Evolutionary conservation across 2,797 vertebrate species (phyloP), one percentile per base, ranked within the genome.

Genomic region (Premnoplex brunnescens): DNA sequence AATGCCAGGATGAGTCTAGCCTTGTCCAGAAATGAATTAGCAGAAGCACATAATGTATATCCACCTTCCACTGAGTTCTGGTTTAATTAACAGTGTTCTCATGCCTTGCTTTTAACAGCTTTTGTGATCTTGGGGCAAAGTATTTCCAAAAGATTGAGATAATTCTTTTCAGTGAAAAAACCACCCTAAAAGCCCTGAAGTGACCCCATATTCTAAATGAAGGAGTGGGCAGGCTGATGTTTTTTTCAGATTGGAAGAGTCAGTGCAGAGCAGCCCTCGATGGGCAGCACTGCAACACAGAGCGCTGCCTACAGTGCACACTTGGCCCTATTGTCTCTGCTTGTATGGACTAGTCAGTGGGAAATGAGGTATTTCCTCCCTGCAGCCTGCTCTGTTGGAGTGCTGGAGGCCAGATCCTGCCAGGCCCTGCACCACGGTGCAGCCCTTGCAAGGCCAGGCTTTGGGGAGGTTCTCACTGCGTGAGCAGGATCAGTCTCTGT

Each of bases 341-440:
- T 73, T 96, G 96, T 93, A 92, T 71, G 93, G 96, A 86, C 96
- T 94, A 73, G 96, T 93, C 78, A 62, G 94, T 91, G 97, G 97
- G 97, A 97, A 97, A 97, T 96, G 97, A 97, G 96, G 96, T 75
- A 96, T 97, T 97, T 97, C 97, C 97, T 95, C 77, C 84, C 59
- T 56, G 83, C 85, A 96, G 93, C 74, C 90, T 24, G 88, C 91
- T 66, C 39, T 76, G 9, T 28, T 81, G 41, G 84, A 81, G 56
- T 10, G 59, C 89, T 37, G 85, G 87, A 32, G 91, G 88, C 62
- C 18, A 8, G 89, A 88, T 95, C 80, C 93, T 92, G 88, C 89
- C 66, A 48, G 48, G 56, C 63, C 58, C 85, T 56, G 41, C 4
- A 0, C 86, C 56, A 1, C 0, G 0, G 68, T 36, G 28, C n/a